A percentile compares a stretch with the other conserved stretches of the same genome.
Conservation (phyloP, 1,140 invertebrate species). For the Drosophila lini region DNA sequence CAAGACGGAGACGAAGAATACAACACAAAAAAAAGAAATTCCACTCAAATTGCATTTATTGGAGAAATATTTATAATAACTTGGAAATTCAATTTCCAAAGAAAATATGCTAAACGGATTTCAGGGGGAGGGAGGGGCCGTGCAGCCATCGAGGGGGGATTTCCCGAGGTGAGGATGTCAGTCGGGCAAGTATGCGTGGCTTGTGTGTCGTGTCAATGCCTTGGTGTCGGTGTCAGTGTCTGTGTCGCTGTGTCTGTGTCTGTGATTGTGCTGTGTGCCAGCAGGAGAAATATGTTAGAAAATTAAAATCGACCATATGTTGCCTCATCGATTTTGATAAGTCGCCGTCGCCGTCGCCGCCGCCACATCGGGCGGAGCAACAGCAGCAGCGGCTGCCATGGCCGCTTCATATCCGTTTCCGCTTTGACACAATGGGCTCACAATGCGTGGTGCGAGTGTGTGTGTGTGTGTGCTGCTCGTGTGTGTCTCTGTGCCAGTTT, state of each 20-base stretch:
- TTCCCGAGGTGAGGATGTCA: slow-evolving; percentile 29
- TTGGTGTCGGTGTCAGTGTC: slow-evolving; percentile 19
- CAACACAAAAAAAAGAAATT: slow-evolving; percentile 45
- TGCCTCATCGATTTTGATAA: slow-evolving; percentile 82
- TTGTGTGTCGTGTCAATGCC: slow-evolving; percentile 42
- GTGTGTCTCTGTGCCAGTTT: slow-evolving; percentile 48
- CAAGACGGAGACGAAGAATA: slow-evolving; percentile 5
- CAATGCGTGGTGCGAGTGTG: slow-evolving; percentile 34
- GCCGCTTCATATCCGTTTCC: slow-evolving; percentile 78
- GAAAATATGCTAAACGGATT: slow-evolving; percentile 81
- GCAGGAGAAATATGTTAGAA: slow-evolving; percentile 68
- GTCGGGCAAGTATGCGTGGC: slow-evolving; percentile 20
- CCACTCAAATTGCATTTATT: slow-evolving; percentile 78
- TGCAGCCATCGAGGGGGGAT: slow-evolving; percentile 24
- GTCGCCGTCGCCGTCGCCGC: slow-evolving; percentile 22
- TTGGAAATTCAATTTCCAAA: slow-evolving; percentile 82
- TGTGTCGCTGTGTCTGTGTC: slow-evolving; percentile 18
- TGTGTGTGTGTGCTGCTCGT: slow-evolving; percentile 6
- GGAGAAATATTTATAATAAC: slow-evolving; percentile 80
- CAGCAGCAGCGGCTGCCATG: slow-evolving; percentile 40
- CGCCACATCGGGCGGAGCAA: slow-evolving; percentile 5
- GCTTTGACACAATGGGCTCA: slow-evolving; percentile 71
- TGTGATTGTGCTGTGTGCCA: slow-evolving; percentile 22
- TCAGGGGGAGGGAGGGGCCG: slow-evolving; percentile 14
- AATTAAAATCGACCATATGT: slow-evolving; percentile 81